Evolutionary conservation across 1,140 invertebrate genomes (phyloP), one percentile per base, ranked within the genome.

Genomic region (Meloidogyne chitwoodi): DNA sequence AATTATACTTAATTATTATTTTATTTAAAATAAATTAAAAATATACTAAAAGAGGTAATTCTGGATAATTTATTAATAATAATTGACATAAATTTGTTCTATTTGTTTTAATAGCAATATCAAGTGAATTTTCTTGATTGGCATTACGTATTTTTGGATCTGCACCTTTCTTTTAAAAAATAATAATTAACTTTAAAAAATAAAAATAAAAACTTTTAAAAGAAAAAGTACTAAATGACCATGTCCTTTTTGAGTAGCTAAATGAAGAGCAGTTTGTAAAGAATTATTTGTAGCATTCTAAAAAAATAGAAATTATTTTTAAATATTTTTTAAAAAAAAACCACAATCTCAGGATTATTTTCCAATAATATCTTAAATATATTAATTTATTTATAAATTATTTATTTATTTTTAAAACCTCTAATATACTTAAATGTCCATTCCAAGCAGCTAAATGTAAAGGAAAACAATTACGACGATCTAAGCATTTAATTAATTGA

Each of bases 371-470:
- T 62, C 76, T 83, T 48, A 73, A 85, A 63, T 11, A 73, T 44
- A 31, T 68, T 24, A 16, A 34, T 89, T 90, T 88, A 93, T 92
- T 89, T 92, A 91, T 83, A 93, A 90, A 88, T 93, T 92, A 62
- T n/a, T n/a, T 91, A 90, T 86, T 94, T 92, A 12, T 93, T 93
- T 19, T 92, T 93, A 93, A 93, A 95, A 74, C 93, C 92, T 62
- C 93, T 93, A 97, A 92, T n/a, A 95, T 93, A 74, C 91, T 91
- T 66, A 92, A 92, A 87, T 96, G 94, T 12, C 95, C 95, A 88
- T 95, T 95, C 88, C 98, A 94, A 68, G 94, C 93, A 0, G 95
- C 94, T 87, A 93, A 94, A 86, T 97, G 93, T 77, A 98, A 89
- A n/a, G 95, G 92, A 86, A 95, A 89, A 88, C 93, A 94, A 19